phyloP scores from a whole-genome alignment of 2,797 vertebrate species.

The Coilia nasus region DNA sequence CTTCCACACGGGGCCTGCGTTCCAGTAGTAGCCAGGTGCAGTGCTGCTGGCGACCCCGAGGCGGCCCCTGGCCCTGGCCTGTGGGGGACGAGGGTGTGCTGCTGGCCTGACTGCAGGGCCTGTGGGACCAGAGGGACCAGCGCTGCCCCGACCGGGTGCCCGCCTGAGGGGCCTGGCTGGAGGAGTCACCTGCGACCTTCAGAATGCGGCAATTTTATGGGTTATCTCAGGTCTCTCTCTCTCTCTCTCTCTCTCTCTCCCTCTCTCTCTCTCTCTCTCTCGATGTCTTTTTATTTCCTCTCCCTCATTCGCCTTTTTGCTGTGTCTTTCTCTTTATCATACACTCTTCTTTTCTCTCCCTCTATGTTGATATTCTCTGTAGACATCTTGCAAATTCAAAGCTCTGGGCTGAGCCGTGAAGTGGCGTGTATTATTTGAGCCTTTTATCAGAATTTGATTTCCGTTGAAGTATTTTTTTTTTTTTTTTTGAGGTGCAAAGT shows the following conservation, averaged over 20 bases:
- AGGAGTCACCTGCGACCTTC: not conserved
- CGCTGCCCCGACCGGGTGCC: not conserved
- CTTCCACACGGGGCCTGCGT: not conserved
- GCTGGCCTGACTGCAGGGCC: conserved; percentile 11
- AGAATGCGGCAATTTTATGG: not conserved
- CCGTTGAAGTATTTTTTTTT: not conserved
- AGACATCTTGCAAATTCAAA: not conserved
- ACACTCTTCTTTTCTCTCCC: conserved; percentile 54
- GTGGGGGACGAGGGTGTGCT: not conserved
- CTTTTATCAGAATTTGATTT: not conserved
- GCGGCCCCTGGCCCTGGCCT: not conserved
- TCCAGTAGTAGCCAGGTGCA: not conserved
- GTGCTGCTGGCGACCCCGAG: not conserved
- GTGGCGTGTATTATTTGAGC: not conserved
- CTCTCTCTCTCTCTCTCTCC: not conserved
- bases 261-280: not conserved
- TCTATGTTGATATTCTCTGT: not conserved
- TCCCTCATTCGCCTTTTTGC: no score
- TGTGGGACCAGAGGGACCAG: conserved; percentile 7
- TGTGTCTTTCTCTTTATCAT: not conserved
- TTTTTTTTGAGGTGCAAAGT: not conserved
- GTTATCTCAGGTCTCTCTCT: not conserved
- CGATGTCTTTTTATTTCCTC: no score
- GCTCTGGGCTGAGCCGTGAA: not conserved
- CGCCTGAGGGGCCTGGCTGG: not conserved